Percentiles rank a stretch among this genome's conserved stretches.
Conservation (phyloP, 2,113 vertebrate species). For the Cnemophilus loriae region DNA sequence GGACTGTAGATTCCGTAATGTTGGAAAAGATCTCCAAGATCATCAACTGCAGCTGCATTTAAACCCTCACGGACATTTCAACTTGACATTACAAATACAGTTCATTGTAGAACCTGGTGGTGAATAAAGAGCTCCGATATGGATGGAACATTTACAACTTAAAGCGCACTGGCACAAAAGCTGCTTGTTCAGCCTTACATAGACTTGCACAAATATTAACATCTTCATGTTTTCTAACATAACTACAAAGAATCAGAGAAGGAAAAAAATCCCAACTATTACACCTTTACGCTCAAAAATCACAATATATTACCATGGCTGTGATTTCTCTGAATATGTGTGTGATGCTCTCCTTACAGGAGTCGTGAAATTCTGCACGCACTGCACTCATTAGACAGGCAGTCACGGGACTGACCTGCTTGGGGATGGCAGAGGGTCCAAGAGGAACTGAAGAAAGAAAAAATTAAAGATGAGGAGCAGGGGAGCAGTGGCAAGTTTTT, state of each 20-base stretch:
- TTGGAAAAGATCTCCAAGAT: background rate
- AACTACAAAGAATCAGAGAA: background rate
- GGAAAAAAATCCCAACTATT: background rate
- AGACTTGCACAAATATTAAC: background rate
- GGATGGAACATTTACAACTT: background rate
- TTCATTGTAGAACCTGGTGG: background rate
- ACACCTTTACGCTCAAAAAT: background rate
- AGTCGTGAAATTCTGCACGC: background rate
- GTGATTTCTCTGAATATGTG: background rate
- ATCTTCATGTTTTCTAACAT: background rate
- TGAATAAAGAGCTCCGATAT: background rate
- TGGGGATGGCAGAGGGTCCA: background rate
- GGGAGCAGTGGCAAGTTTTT: background rate
- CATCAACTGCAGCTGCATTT: background rate
- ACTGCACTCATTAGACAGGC: background rate
- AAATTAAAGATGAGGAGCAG: background rate
- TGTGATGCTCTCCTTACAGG: background rate
- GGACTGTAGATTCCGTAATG: too few species aligned
- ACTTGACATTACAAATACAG: fast-evolving
- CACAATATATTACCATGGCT: background rate
- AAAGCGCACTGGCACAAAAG: background rate
- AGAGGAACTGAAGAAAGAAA: background rate
- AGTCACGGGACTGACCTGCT: background rate
- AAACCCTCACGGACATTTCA: background rate
- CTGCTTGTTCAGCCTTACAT: background rate